Base-by-base conservation (phyloP, 2,888 invertebrate genomes). In the Drosophila sordidapex region DNA sequence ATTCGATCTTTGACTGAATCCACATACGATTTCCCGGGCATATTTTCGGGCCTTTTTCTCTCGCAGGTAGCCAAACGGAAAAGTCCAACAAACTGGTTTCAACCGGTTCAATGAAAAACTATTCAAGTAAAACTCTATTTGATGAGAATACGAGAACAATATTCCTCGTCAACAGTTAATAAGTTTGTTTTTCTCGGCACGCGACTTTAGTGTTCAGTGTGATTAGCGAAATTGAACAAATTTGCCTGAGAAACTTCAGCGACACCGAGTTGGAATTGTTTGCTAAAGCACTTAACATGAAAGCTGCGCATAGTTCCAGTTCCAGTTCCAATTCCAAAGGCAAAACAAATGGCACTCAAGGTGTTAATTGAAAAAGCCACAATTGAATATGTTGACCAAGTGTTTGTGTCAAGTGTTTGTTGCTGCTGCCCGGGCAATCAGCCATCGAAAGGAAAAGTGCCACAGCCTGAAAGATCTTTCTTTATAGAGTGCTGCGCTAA, bases 381-480 rank as follows among this genome's bases (percentile, higher is more conserved):
- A 46, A 31, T 27, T 33, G 46, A 29, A 25, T 36, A 31, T 7
- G 31, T 43, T 25, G 25, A 15, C 31, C 52, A 48, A 64, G 52
- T 62, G 31, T 33, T 27, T 8, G 38, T 21, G 46, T 21, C 70
- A 60, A 56, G 48, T 59, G 53, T 13, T 31, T 8, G 38, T 40
- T 40, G 27, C n/a, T 70, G 56, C 8, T 60, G n/a, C n/a, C 51
- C 29, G 58, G 46, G 54, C 49, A 36, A 60, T 51, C 31, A 13
- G 27, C 25, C n/a, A n/a, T 70, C 54, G 76, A 76, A 78, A 80
- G 76, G 76, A 80, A 78, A 78, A 80, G 76, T 79, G 71, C n/a
- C 51, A 25, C 53, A 21, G 25, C n/a, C 38, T 63, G 70, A 66
- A 75, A 80, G 64, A 64, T 71, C 71, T 57, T 27, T 61, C 58